Evolutionary conservation across 92 coral and sea anemone genomes (phyloP).

Genomic region (Parazoanthus swiftii): DNA sequence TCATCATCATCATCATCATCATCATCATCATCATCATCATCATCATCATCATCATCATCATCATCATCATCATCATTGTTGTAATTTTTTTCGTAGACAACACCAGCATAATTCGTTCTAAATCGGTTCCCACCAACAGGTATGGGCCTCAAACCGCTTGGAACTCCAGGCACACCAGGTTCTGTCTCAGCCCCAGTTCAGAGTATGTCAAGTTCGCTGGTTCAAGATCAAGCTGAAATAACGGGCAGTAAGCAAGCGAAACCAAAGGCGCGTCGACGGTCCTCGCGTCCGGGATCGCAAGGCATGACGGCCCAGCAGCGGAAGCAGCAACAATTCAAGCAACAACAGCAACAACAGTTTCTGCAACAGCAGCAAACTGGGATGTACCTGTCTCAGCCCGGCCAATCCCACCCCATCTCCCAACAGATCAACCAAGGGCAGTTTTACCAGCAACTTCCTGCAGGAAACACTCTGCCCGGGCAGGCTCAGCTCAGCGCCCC

Average conservation of each 20-base stretch:
- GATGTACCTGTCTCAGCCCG: conserved; percentile 47
- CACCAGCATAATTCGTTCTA: too few species aligned
- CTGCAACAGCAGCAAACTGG: conserved; percentile 50
- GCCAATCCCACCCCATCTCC: conserved; percentile 35
- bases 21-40: too few species aligned
- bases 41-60: too few species aligned
- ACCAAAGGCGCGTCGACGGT: conserved; percentile 55
- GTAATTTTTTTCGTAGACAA: too few species aligned
- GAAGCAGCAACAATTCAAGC: conserved; percentile 40
- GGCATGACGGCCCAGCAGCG: conserved; percentile 47
- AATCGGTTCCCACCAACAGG: conserved; percentile 14
- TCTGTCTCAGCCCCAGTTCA: conserved; percentile 45
- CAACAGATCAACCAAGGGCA: conserved; percentile 43
- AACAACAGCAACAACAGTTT: conserved; percentile 58
- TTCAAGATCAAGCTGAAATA: conserved; percentile 50
- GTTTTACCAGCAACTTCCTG: conserved; percentile 35
- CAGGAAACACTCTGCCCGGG: conserved; percentile 36
- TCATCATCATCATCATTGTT: too few species aligned
- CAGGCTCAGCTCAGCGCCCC: conserved; percentile 38
- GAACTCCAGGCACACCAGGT: conserved; percentile 64
- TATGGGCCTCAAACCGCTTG: conserved; percentile 48
- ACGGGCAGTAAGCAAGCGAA: conserved; percentile 68
- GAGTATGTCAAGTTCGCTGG: conserved; percentile 41
- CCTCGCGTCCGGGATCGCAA: conserved; percentile 45
- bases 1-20: too few species aligned